A percentile compares a stretch with the other conserved stretches of the same genome.
Evolutionary conservation across 2,888 invertebrate species (phyloP).

Genomic region (Timandra comae): DNA sequence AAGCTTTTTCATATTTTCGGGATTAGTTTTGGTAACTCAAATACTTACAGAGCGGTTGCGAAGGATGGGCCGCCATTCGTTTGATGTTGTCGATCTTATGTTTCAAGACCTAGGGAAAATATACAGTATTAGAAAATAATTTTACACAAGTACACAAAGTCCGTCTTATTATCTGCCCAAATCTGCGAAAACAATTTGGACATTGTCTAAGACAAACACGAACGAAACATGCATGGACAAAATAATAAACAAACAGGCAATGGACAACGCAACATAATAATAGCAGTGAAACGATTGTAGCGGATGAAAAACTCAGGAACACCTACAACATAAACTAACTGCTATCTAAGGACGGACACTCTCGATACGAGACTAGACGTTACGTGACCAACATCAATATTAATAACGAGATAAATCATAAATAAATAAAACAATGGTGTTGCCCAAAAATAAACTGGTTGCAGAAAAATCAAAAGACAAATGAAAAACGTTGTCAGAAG

Average conservation of each 20-base stretch:
- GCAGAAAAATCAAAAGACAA: slow-evolving; percentile 29
- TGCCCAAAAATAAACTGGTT: slow-evolving; percentile 23
- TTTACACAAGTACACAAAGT: slow-evolving; percentile 7
- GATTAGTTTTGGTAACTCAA: too few relatives aligned
- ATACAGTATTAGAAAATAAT: slow-evolving; percentile 18
- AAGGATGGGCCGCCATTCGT: slow-evolving; percentile 96
- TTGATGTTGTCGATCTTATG: slow-evolving; percentile 96
- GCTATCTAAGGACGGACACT: slow-evolving; percentile 8
- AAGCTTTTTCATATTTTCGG: too few relatives aligned
- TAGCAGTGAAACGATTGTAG: slow-evolving; percentile 34
- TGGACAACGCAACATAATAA: slow-evolving; percentile 33
- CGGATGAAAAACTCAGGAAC: slow-evolving; percentile 27
- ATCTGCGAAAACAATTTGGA: slow-evolving; percentile 25
- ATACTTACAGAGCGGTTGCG: slow-evolving; percentile 95
- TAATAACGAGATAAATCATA: slow-evolving; percentile 31
- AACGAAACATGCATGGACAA: slow-evolving; percentile 37
- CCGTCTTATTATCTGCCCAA: slow-evolving; percentile 17
- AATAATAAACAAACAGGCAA: slow-evolving; percentile 31
- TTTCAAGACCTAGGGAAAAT: slow-evolving; percentile 87
- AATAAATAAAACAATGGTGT: slow-evolving; percentile 25
- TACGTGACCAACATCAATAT: slow-evolving; percentile 29
- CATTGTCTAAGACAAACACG: slow-evolving; percentile 33
- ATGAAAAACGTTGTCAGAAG: slow-evolving; percentile 20
- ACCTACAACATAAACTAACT: slow-evolving; percentile 27
- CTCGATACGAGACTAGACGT: slow-evolving; percentile 27